Evolutionary conservation across 1,140 invertebrate genomes (phyloP), one percentile per base, ranked within the genome.

Genomic region (Homarus americanus): DNA sequence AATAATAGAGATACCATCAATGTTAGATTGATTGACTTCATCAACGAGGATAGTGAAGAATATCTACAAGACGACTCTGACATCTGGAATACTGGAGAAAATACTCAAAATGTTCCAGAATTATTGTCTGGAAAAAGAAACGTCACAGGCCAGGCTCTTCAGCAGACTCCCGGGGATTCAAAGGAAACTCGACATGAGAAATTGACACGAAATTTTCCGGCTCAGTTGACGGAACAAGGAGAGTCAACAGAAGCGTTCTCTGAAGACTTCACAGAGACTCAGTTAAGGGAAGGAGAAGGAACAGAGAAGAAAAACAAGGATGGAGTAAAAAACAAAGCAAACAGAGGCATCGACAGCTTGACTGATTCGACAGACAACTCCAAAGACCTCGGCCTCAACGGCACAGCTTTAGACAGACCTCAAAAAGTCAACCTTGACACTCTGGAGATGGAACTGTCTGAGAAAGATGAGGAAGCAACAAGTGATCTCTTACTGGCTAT

Each of bases 401-500:
- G 58, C 17, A 69, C 82, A n/a, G 4, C 63, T 17, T 49, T 38
- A 63, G 72, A 69, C 0, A 41, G 2, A 49, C 36, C 32, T 36
- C 91, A 75, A n/a, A 63, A 49, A n/a, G 87, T 92, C 49, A 79
- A 92, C 44, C 58, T 92, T 10, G 69, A 91, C n/a, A 34, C 83
- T 32, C 86, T 92, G 32, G 92, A 92, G 79, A 53, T 88, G 72
- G 92, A 92, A 85, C 41, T 92, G 20, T 73, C 85, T 32, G 36
- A 73, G 12, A 87, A 82, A 36, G 91, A 88, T 15, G 87, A 91
- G 32, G 82, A 89, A 73, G 83, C 82, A 34, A 58, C 86, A 10
- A 85, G 91, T 63, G 92, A 92, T 58, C 75, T 92, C 10, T 34
- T 91, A 28, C 69, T 92, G n/a, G 92, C 92, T 3, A 92, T 92